Percentiles rank a stretch among this genome's conserved stretches.
These are phyloP conservation scores for Mythimna loreyi DNA, from an alignment of 2,888 invertebrate genomes.

Conservation along the genomic window DNA sequence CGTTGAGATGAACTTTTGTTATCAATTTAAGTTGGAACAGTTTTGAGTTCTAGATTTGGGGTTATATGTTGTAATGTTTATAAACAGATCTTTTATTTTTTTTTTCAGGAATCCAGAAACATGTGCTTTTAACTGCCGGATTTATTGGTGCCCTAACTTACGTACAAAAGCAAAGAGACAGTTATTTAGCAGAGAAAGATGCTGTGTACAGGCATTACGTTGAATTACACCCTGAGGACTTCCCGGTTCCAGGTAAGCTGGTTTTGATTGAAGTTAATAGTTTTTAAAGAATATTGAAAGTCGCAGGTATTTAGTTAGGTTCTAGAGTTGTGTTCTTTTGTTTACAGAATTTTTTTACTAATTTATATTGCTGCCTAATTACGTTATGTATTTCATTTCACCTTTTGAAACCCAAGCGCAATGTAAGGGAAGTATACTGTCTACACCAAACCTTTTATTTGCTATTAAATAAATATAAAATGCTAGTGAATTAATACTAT, in stretches of 20 bases:
- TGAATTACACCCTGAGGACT: slow-evolving; percentile 94
- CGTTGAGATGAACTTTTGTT: not conserved
- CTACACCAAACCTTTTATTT: too few species aligned
- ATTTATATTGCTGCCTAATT: not conserved
- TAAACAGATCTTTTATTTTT: slow-evolving; percentile 46
- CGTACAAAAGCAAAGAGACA: slow-evolving; percentile 87
- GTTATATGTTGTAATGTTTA: not conserved
- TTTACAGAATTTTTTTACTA: not conserved
- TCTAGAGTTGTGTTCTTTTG: not conserved
- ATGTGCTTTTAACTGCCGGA: slow-evolving; percentile 72
- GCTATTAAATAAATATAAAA: too few species aligned
- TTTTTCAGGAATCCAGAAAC: slow-evolving; percentile 86
- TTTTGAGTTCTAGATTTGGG: not conserved
- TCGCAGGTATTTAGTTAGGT: not conserved
- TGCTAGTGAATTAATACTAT: too few species aligned
- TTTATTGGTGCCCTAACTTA: slow-evolving; percentile 77
- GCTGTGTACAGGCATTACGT: slow-evolving; percentile 94
- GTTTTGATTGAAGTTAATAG: not conserved
- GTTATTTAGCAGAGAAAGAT: slow-evolving; percentile 93
- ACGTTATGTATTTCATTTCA: not conserved
- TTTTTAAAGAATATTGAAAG: not conserved
- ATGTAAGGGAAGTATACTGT: too few species aligned
- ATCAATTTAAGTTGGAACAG: not conserved
- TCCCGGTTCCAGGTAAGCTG: slow-evolving; percentile 90
- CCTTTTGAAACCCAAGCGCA: too few species aligned